phyloP scores from a whole-genome alignment of 1,140 invertebrate species.

The Euschistus heros region DNA sequence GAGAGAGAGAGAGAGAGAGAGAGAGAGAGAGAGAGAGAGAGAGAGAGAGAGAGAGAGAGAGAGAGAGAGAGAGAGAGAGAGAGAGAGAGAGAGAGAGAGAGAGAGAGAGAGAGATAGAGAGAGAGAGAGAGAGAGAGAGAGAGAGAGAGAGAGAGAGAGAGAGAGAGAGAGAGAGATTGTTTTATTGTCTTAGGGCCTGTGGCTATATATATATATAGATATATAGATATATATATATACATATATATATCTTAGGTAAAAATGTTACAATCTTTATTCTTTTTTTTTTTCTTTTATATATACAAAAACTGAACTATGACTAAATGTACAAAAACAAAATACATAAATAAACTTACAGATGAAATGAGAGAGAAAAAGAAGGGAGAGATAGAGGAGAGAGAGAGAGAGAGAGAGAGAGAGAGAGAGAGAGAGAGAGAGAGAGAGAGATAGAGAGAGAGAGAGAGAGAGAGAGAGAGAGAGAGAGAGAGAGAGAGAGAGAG shows the following conservation, averaged over 20 bases:
- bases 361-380: too few relatives aligned
- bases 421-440: not conserved
- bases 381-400: not conserved
- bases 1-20: constrained; percentile 16
- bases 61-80: constrained; percentile 10
- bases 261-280: too few relatives aligned
- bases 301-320: too few relatives aligned
- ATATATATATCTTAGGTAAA: too few relatives aligned
- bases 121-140: constrained; percentile 15
- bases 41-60: constrained; percentile 8
- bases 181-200: too few relatives aligned
- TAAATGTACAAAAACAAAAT: too few relatives aligned
- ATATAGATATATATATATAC: too few relatives aligned
- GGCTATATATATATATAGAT: too few relatives aligned
- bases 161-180: too few relatives aligned
- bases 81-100: constrained; percentile 9
- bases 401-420: not conserved
- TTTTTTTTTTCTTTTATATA: too few relatives aligned
- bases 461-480: not conserved
- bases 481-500: not conserved
- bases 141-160: constrained; percentile 12
- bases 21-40: constrained; percentile 6
- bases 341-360: too few relatives aligned
- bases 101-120: constrained; percentile 15
- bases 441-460: not conserved